Percentiles rank a stretch among this genome's conserved stretches.
Conservation (phyloP, 2,797 vertebrate species). For the Gymnopithys bicolor region DNA sequence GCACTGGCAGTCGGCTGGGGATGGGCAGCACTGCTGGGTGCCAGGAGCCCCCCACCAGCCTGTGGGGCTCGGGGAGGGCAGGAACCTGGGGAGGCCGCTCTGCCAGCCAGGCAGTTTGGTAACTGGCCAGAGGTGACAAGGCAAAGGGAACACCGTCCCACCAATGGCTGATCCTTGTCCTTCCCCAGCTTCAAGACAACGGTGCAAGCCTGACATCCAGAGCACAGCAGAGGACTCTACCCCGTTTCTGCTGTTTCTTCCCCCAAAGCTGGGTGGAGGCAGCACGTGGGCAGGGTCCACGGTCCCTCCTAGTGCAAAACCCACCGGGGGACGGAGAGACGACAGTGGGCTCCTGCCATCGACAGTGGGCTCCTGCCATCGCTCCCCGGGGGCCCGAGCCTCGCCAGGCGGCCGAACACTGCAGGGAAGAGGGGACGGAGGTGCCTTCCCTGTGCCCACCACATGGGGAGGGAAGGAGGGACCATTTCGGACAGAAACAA, state of each 20-base stretch:
- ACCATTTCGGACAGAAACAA: conserved; percentile 60
- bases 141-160: neutral
- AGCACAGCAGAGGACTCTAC: neutral
- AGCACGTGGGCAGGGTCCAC: neutral
- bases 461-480: neutral
- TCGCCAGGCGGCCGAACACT: neutral
- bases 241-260: neutral
- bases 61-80: rapidly evolving
- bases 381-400: neutral
- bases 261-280: neutral
- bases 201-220: neutral
- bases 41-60: neutral
- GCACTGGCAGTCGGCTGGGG: neutral
- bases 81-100: neutral
- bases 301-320: conserved; percentile 61
- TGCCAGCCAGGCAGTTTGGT: neutral
- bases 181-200: neutral
- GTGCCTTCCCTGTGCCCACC: neutral
- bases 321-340: neutral
- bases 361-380: neutral
- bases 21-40: neutral
- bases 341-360: neutral
- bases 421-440: neutral
- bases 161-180: rapidly evolving
- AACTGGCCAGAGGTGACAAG: neutral